phyloP scores from a whole-genome alignment of 2,113 vertebrate species.

The Dendropsophus ebraccatus region DNA sequence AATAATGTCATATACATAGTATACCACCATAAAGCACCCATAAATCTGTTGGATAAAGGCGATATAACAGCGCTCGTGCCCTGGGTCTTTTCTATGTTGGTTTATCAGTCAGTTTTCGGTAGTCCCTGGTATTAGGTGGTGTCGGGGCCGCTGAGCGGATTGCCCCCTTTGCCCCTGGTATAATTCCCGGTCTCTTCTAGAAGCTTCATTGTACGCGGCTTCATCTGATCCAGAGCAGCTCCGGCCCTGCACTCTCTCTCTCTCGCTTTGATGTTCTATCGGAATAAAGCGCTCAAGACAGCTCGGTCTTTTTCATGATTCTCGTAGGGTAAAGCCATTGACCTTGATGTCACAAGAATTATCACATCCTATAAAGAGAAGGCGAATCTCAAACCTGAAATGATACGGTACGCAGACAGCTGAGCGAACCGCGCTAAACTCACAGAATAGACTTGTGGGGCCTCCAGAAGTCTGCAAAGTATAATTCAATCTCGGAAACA shows the following conservation, averaged over 20 bases:
- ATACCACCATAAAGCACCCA: too few species aligned
- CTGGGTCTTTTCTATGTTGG: not conserved
- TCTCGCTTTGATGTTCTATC: not conserved
- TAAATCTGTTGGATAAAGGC: too few species aligned
- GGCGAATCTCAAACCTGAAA: not conserved
- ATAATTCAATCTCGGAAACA: slow-evolving; percentile 30
- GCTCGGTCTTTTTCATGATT: slow-evolving; percentile 22
- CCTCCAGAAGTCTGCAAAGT: not conserved
- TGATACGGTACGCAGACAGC: not conserved
- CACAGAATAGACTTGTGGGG: slow-evolving; percentile 19
- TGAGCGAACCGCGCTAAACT: not conserved
- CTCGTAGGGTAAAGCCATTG: slow-evolving; percentile 30
- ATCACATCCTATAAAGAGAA: slow-evolving; percentile 38
- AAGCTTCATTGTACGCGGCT: not conserved
- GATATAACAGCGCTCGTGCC: too few species aligned
- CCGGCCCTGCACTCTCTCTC: not conserved
- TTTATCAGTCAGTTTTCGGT: too few species aligned
- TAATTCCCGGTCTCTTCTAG: not conserved
- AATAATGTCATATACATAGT: too few species aligned
- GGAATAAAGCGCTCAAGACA: not conserved
- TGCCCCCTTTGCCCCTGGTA: not conserved
- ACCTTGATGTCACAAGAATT: slow-evolving; percentile 45
- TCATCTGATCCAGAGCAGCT: not conserved
- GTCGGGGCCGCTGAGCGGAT: too few species aligned
- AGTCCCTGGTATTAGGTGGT: too few species aligned